A percentile compares a stretch with the other conserved stretches of the same genome.
Conservation (phyloP, 1,140 invertebrate genomes). For the Megalopta genalis region DNA sequence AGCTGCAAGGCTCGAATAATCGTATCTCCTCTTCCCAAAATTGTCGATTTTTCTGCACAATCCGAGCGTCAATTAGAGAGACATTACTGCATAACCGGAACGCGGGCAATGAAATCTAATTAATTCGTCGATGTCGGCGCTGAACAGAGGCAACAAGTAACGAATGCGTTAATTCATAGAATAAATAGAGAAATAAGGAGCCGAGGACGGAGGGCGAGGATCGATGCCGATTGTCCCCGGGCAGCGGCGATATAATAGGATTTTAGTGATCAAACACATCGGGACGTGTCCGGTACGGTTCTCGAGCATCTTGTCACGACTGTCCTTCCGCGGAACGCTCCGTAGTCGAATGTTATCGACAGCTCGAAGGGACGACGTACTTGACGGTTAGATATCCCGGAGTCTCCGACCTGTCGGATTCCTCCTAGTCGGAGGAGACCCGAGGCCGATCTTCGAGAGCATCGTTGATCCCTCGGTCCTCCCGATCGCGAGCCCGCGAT, state of each 20-base stretch:
- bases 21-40: too few species aligned
- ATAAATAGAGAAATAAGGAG: too few species aligned
- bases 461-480: not conserved
- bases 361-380: constrained; percentile 21
- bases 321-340: constrained; percentile 15
- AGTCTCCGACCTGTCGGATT: constrained; percentile 36
- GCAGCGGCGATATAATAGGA: constrained; percentile 15
- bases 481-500: not conserved
- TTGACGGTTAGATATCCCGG: constrained; percentile 20
- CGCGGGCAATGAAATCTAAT: too few species aligned
- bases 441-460: not conserved
- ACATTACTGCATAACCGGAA: too few species aligned
- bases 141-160: too few species aligned
- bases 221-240: constrained; percentile 2
- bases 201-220: too few species aligned
- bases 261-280: constrained; percentile 30
- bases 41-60: too few species aligned
- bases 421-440: not conserved
- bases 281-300: not conserved
- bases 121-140: too few species aligned
- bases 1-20: too few species aligned
- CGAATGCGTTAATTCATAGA: too few species aligned
- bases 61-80: too few species aligned
- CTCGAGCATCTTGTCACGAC: constrained; percentile 40
- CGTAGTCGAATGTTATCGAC: constrained; percentile 44